Base-by-base conservation (phyloP, 1,140 invertebrate species). In the Anastatus disparis region DNA sequence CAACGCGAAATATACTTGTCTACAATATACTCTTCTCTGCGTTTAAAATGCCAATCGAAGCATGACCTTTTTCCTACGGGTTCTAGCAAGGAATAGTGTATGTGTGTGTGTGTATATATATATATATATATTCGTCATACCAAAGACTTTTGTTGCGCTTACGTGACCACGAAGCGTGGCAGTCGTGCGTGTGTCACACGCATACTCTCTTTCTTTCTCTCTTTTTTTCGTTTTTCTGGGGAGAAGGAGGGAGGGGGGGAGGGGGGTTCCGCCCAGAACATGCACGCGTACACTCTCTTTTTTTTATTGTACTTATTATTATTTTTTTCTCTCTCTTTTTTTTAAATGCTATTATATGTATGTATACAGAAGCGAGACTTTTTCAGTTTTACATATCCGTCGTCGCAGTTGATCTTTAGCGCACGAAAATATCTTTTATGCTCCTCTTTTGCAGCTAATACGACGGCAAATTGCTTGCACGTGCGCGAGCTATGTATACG, bases 131-230 rank as follows among this genome's bases (percentile, higher is more conserved):
- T n/a, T n/a, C n/a, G n/a, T n/a, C n/a, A n/a, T n/a, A n/a, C n/a
- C n/a, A n/a, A n/a, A n/a, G n/a, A 20, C 22, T 61, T 52, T 63
- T 63, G 26, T 50, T 63, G 8, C 13, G 12, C 44, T 35, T 42
- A 17, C 52, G 68, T 58, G 24, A 58, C 27, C 38, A 50, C 40
- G 29, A 63, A 70, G 68, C 68, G 58, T 70, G 68, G 46, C 68
- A 26, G 55, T 69, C 74, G 68, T 58, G 69, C 62, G 66, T 61
- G 70, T 68, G 69, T 69, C 56, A 56, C 35, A 62, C 62, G 31
- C 35, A 58, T 22, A 52, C 58, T n/a, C 48, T 63, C 50, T 26
- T 42, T 75, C 74, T 70, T 42, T 48, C 64, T 31, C 24, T 44
- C 65, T 65, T 59, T 50, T 40, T 55, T 40, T 24, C n/a, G 17